Evolutionary conservation across 2,888 invertebrate species (phyloP).

Genomic region (Campoplex capitator): DNA sequence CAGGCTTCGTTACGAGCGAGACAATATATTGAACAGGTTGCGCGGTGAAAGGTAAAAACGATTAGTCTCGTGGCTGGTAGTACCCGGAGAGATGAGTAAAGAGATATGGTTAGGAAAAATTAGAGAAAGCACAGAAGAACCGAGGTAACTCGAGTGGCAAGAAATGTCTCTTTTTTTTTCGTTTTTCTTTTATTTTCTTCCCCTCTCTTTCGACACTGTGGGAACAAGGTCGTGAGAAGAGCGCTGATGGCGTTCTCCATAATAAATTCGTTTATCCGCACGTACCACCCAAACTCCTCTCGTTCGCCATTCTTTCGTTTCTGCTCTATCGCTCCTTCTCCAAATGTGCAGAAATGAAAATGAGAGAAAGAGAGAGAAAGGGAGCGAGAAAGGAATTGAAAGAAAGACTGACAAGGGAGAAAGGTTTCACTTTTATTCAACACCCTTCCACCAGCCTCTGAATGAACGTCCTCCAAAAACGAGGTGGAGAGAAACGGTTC

Average conservation of each 20-base stretch:
- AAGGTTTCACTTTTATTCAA: conserved; percentile 74
- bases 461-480: conserved; percentile 39
- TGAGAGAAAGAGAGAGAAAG: conserved; percentile 21
- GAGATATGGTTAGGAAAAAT: conserved; percentile 53
- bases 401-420: conserved; percentile 33
- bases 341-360: conserved; percentile 13
- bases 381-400: not conserved
- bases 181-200: conserved; percentile 1
- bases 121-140: conserved; percentile 64
- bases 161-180: not conserved
- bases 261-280: conserved; percentile 79
- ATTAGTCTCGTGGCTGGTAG: conserved; percentile 54
- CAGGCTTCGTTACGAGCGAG: conserved; percentile 58
- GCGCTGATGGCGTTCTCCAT: conserved; percentile 69
- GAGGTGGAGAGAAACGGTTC: conserved; percentile 59
- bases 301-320: conserved; percentile 62
- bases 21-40: conserved; percentile 46
- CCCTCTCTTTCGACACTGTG: not conserved
- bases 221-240: conserved; percentile 61
- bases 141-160: conserved; percentile 54
- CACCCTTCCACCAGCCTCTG: conserved; percentile 38
- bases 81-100: conserved; percentile 39
- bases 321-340: conserved; percentile 54
- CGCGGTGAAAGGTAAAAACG: conserved; percentile 39
- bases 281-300: conserved; percentile 59